A percentile compares a stretch with the other conserved stretches of the same genome.
Evolutionary conservation across 2,797 vertebrate species (phyloP).

Genomic region (Margarornis squamiger): DNA sequence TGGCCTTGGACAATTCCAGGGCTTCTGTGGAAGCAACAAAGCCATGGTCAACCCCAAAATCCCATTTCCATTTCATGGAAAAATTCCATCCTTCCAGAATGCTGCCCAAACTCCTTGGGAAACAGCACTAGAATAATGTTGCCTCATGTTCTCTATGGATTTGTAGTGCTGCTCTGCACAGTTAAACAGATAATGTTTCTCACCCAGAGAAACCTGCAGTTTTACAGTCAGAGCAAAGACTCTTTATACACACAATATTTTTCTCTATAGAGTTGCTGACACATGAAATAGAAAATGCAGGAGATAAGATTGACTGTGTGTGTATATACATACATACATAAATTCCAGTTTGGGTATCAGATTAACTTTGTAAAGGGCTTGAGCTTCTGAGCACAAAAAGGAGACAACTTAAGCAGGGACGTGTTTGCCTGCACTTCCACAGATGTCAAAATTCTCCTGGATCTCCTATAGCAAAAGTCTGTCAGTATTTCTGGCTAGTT

Average conservation of each 20-base stretch:
- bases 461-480: not conserved
- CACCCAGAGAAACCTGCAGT: not conserved
- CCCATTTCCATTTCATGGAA: too few species aligned
- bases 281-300: not conserved
- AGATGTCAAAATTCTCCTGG: not conserved
- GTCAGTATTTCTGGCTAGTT: not conserved
- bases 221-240: not conserved
- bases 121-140: not conserved
- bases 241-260: not conserved
- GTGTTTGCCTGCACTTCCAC: not conserved
- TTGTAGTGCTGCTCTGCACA: not conserved
- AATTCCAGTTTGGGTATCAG: not conserved
- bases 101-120: not conserved
- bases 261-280: not conserved
- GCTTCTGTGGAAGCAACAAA: not conserved
- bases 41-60: too few species aligned
- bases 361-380: not conserved
- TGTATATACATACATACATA: not conserved
- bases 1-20: not conserved
- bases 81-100: too few species aligned
- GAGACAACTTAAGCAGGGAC: not conserved
- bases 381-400: not conserved
- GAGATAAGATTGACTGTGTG: not conserved
- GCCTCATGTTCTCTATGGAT: not conserved
- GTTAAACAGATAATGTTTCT: conserved; percentile 24